Percentiles rank a stretch among this genome's conserved stretches.
Evolutionary conservation across 2,888 invertebrate genomes (phyloP).

Genomic region (Gonocerus acuteangulatus): DNA sequence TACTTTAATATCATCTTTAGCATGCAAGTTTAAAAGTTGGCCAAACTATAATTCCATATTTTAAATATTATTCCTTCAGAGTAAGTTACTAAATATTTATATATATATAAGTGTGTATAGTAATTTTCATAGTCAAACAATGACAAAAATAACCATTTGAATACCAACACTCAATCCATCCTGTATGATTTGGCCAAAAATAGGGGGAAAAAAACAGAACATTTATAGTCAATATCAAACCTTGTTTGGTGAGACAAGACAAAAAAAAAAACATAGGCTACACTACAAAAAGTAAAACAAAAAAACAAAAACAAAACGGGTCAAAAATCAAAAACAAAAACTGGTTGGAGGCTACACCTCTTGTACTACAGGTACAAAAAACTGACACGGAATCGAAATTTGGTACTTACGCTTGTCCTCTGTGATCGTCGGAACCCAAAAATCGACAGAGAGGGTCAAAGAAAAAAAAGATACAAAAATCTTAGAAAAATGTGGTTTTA

Average conservation of each 20-base stretch:
- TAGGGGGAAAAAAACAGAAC: conserved; percentile 22
- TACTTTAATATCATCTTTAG: not conserved
- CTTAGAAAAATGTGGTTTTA: conserved; percentile 27
- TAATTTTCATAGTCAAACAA: not conserved
- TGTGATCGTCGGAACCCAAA: conserved; percentile 35
- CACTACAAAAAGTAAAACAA: conserved; percentile 34
- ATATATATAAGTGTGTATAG: not conserved
- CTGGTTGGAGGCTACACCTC: conserved; percentile 27
- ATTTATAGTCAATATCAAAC: conserved; percentile 45
- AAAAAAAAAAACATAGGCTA: conserved; percentile 16
- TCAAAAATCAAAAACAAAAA: conserved; percentile 23
- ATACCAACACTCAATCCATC: conserved; percentile 36
- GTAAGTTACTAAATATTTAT: no score
- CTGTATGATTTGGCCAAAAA: conserved; percentile 26
- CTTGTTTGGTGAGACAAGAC: conserved; percentile 43
- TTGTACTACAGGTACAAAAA: conserved; percentile 20
- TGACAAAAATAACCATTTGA: conserved; percentile 35
- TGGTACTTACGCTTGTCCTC: conserved; percentile 37
- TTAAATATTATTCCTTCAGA: no score
- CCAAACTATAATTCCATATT: not conserved
- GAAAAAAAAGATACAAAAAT: conserved; percentile 34
- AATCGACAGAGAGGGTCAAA: conserved; percentile 32
- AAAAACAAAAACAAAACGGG: conserved; percentile 35
- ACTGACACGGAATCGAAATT: conserved; percentile 25
- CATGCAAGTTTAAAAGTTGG: conserved; percentile 8